Conservation (phyloP, 2,888 invertebrate species). For the Orchestes rusci region DNA sequence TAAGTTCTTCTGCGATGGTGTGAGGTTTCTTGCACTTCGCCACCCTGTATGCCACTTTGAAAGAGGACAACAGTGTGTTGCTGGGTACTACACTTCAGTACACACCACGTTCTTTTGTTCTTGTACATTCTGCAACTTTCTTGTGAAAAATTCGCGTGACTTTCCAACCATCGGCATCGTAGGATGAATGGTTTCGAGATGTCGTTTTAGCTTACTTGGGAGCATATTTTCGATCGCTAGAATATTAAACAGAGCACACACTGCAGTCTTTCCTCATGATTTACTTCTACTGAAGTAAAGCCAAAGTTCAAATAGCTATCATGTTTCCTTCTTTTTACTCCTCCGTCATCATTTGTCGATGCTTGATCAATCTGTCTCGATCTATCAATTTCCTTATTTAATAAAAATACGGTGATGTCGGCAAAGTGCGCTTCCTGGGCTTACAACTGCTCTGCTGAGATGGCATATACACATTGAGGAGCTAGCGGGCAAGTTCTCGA, state of each 20-base stretch:
- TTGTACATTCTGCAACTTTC: constrained; percentile 6
- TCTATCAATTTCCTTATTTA: too few relatives aligned
- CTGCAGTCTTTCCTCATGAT: constrained; percentile 5
- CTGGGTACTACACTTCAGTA: constrained; percentile 12
- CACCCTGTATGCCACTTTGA: constrained; percentile 22
- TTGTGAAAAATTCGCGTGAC: constrained; percentile 5
- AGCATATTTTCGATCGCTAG: constrained; percentile 7
- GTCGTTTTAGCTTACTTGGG: constrained; percentile 5
- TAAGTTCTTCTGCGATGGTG: constrained; percentile 29
- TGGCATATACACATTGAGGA: too few relatives aligned
- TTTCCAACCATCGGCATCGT: constrained; percentile 7
- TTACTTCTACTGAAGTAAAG: constrained; percentile 10
- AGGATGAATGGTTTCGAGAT: constrained; percentile 9
- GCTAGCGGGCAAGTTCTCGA: too few relatives aligned
- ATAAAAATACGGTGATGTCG: too few relatives aligned
- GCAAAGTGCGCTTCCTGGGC: too few relatives aligned
- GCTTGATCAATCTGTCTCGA: neutral
- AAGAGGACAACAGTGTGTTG: constrained; percentile 19
- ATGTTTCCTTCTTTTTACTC: too few relatives aligned
- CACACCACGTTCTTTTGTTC: constrained; percentile 12
- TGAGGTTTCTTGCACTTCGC: constrained; percentile 27
- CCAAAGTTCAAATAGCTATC: constrained; percentile 9
- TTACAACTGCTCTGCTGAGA: too few relatives aligned
- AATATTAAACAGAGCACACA: constrained; percentile 2
- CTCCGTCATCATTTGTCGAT: too few relatives aligned